phyloP scores from a whole-genome alignment of 2,113 vertebrate species.

The Chaetodon auriga region DNA sequence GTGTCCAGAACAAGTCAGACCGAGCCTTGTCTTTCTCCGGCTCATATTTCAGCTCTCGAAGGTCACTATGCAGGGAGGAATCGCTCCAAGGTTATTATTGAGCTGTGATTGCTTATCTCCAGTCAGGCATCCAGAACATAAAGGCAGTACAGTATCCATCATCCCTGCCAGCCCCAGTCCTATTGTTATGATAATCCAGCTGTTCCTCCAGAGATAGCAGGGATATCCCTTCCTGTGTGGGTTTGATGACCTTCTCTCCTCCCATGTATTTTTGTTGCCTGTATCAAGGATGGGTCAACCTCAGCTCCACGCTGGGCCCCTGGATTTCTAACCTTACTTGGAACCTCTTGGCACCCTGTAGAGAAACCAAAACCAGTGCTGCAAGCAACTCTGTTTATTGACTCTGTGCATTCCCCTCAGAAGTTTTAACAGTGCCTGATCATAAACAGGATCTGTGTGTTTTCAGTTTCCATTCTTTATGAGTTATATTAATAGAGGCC shows the following conservation, averaged over 20 bases:
- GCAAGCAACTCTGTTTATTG: slow-evolving; percentile 67
- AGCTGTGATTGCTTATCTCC: slow-evolving; percentile 59
- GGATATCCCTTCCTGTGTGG: slow-evolving; percentile 51
- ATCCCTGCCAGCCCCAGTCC: slow-evolving; percentile 14
- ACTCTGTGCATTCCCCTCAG: slow-evolving; percentile 49
- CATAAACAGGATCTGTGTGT: slow-evolving; percentile 73
- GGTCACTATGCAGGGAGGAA: slow-evolving; percentile 17
- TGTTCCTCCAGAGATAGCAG: slow-evolving; percentile 59
- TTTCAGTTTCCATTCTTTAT: slow-evolving; percentile 71
- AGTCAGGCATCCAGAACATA: slow-evolving; percentile 35
- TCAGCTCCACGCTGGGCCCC: slow-evolving; percentile 6
- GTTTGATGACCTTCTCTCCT: slow-evolving; percentile 46
- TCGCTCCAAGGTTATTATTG: slow-evolving; percentile 43
- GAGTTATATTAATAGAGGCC: slow-evolving; percentile 65
- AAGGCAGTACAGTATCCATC: slow-evolving; percentile 44
- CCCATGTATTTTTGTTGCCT: slow-evolving; percentile 41
- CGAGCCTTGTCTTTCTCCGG: slow-evolving; percentile 14
- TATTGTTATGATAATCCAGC: slow-evolving; percentile 65
- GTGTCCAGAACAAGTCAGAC: slow-evolving; percentile 17
- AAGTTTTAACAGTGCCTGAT: slow-evolving; percentile 48
- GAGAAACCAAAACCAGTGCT: slow-evolving; percentile 46
- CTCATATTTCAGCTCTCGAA: slow-evolving; percentile 20
- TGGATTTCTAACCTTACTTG: slow-evolving; percentile 31
- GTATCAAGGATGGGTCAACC: slow-evolving; percentile 17
- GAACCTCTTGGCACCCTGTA: slow-evolving; percentile 42